A percentile compares a stretch with the other conserved stretches of the same genome.
phyloP scores from a whole-genome alignment of 1,140 invertebrate genomes.

The Pantala flavescens region DNA sequence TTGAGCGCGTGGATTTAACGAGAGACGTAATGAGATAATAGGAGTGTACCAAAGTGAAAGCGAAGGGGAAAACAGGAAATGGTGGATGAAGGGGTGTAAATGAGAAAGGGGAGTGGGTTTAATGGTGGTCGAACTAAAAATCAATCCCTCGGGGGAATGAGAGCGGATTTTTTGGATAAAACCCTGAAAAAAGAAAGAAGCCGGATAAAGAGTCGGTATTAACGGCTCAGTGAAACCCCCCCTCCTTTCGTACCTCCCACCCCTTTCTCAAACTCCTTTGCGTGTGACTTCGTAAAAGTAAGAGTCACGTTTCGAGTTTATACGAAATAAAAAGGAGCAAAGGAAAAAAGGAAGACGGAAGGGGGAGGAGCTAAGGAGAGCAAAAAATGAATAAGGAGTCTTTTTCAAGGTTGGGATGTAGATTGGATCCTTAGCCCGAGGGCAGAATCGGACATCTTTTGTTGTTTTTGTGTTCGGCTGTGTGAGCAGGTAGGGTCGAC shows the following conservation, averaged over 20 bases:
- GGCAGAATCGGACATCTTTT: neutral
- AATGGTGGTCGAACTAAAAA: no score
- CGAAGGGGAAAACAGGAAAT: no score
- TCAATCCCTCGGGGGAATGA: no score
- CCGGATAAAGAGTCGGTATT: neutral
- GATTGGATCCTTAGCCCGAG: neutral
- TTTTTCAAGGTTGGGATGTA: constrained; percentile 6
- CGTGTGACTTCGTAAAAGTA: neutral
- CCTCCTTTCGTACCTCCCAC: neutral
- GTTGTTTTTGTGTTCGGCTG: neutral
- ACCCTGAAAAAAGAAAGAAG: no score
- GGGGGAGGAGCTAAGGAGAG: neutral
- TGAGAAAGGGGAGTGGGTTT: no score
- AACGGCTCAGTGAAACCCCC: neutral
- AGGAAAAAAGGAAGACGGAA: neutral
- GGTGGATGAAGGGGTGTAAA: no score
- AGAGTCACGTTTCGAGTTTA: neutral
- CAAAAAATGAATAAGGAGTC: neutral
- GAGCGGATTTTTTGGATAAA: no score
- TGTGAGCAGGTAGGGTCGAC: constrained; percentile 1
- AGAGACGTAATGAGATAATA: no score
- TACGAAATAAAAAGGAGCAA: neutral
- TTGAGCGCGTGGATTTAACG: no score
- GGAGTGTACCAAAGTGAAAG: no score
- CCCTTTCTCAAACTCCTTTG: neutral